Percentiles rank a stretch among this genome's conserved stretches.
These are phyloP conservation scores for Lymantria dispar DNA, from an alignment of 2,888 invertebrate genomes.

Conservation along the genomic window DNA sequence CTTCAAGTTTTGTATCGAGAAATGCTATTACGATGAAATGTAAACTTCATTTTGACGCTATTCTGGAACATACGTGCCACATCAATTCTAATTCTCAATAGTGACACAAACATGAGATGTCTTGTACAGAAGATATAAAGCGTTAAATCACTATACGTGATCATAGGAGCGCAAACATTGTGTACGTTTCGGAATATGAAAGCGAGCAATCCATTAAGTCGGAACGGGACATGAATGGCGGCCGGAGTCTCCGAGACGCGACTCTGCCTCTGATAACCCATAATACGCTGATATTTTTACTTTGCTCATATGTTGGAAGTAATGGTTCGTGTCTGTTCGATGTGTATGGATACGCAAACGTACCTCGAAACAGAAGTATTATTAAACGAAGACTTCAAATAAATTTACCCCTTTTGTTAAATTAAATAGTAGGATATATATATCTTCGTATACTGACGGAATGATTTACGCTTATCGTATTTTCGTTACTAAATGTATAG, in stretches of 20 bases:
- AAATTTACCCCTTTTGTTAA: too few species aligned
- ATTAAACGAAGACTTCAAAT: not conserved
- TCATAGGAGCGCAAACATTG: slow-evolving; percentile 72
- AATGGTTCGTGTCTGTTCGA: slow-evolving; percentile 67
- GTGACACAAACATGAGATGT: slow-evolving; percentile 22
- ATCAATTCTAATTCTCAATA: slow-evolving; percentile 32
- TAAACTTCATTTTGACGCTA: slow-evolving; percentile 54
- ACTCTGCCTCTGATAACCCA: slow-evolving; percentile 77
- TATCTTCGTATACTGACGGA: too few species aligned
- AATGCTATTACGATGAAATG: slow-evolving; percentile 66
- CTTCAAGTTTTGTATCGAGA: slow-evolving; percentile 62
- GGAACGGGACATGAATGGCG: slow-evolving; percentile 66
- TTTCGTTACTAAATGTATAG: too few species aligned
- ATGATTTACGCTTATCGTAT: too few species aligned
- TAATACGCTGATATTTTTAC: slow-evolving; percentile 82
- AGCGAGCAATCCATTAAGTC: slow-evolving; percentile 80
- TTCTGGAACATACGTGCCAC: slow-evolving; percentile 7
- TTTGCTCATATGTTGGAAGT: slow-evolving; percentile 82
- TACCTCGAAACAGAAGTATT: not conserved
- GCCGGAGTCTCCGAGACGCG: slow-evolving; percentile 66
- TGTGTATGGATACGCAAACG: slow-evolving; percentile 45
- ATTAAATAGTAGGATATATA: too few species aligned
- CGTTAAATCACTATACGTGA: slow-evolving; percentile 67
- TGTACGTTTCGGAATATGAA: slow-evolving; percentile 73
- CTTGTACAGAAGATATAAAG: slow-evolving; percentile 47